Evolutionary conservation across 2,888 invertebrate genomes (phyloP), one percentile per base, ranked within the genome.

Genomic region (Bugulina stolonifera): DNA sequence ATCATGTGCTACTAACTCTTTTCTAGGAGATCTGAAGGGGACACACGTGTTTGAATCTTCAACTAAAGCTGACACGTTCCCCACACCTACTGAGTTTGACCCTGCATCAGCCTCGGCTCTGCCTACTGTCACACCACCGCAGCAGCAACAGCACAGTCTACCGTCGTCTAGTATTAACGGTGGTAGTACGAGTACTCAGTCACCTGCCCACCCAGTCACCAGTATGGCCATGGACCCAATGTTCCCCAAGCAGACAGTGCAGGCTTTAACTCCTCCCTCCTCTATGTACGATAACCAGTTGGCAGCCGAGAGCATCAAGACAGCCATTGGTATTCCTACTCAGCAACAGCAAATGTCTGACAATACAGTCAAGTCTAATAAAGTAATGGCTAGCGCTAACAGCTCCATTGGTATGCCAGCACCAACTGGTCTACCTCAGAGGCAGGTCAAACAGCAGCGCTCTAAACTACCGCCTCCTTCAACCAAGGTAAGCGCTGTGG

Each of bases 401-500:
- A 25, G 25, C 32, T 29, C 5, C n/a, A 27, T 29, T 14, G 25
- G 55, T n/a, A 27, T 64, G 5, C 32, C 29, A 64, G 29, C 64
- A 3, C 14, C 27, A 27, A 32, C 32, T 22, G 32, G 32, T 32
- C 3, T 14, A 10, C 27, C 64, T 14, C 64, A 64, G 64, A 27
- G 64, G n/a, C 64, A 27, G 5, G 14, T 3, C n/a, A 64, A 64
- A 34, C 64, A 64, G 64, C 64, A 64, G 34, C 27, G 64, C 10
- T 64, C 64, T 32, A 64, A 64, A 32, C 25, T 64, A 1, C 64
- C 64, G 2, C 64, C 64, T 64, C 64, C 64, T 29, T 64, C 64
- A 2, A 64, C 64, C n/a, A 64, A 64, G 64, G 64, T 64, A 64
- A 57, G 43, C n/a, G n/a, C n/a, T n/a, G n/a, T n/a, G n/a, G n/a